phyloP scores from a whole-genome alignment of 37 sponge, comb jelly and placozoan species.

The Mnemiopsis leidyi region DNA sequence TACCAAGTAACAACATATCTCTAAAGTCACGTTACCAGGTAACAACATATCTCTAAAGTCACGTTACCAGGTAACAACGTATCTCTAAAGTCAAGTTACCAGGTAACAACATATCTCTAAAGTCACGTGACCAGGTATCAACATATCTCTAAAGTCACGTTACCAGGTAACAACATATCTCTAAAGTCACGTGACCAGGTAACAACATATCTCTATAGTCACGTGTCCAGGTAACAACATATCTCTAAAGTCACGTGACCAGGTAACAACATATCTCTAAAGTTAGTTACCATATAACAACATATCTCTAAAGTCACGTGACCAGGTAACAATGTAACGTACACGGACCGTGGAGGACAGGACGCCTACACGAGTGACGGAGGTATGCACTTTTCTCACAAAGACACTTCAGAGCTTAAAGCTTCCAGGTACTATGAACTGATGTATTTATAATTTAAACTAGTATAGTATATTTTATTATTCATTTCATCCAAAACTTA shows the following conservation, averaged over 20 bases:
- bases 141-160: background rate
- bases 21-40: background rate
- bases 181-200: background rate
- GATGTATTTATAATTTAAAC: too few relatives aligned
- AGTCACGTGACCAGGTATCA: background rate
- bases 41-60: background rate
- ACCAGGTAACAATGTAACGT: slow-evolving; percentile 24
- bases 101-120: background rate
- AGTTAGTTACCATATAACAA: background rate
- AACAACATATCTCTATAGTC: background rate
- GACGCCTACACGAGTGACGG: slow-evolving; percentile 12
- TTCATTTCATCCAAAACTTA: too few relatives aligned
- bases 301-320: background rate
- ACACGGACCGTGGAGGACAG: background rate
- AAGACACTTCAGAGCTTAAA: background rate
- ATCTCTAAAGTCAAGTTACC: background rate
- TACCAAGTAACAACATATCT: background rate
- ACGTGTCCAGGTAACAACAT: background rate
- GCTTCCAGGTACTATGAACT: slow-evolving; percentile 19
- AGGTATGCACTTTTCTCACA: slow-evolving; percentile 25
- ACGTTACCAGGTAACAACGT: background rate
- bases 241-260: background rate
- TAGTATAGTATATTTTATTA: too few relatives aligned
- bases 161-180: background rate
- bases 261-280: background rate